Evolutionary conservation across 37 sponge, comb jelly and placozoan genomes (phyloP).

Genomic region (Lycopodina hypogea): DNA sequence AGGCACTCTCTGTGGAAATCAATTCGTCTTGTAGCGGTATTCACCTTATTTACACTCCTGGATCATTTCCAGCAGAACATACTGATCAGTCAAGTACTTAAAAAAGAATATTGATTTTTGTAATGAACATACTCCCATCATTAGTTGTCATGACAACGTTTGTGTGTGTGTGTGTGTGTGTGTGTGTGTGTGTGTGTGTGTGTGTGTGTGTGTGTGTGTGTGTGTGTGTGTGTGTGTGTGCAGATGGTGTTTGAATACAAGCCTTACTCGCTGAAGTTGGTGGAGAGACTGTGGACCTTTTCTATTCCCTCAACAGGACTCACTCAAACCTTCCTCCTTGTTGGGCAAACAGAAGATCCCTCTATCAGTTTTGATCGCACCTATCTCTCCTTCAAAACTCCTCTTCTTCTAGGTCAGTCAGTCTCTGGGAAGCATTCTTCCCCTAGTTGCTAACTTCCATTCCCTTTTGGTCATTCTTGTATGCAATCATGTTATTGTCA

Average conservation of each 20-base stretch:
- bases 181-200: too few relatives aligned
- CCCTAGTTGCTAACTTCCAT: background rate
- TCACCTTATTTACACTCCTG: background rate
- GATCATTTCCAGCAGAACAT: too few relatives aligned
- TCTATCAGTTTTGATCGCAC: constrained; percentile 81
- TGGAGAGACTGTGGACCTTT: constrained; percentile 89
- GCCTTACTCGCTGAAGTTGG: constrained; percentile 50
- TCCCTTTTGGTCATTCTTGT: too few relatives aligned
- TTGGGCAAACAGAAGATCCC: constrained; percentile 84
- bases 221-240: background rate
- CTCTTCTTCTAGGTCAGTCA: constrained; percentile 69
- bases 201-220: too few relatives aligned
- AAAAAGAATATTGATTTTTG: too few relatives aligned
- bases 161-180: too few relatives aligned
- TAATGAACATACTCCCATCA: too few relatives aligned
- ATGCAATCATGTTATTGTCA: too few relatives aligned
- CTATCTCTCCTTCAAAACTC: constrained; percentile 78
- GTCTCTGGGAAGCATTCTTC: background rate
- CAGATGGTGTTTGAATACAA: constrained; percentile 89
- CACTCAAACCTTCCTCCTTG: constrained; percentile 79
- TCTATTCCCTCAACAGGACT: constrained; percentile 84
- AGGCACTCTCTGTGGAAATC: background rate
- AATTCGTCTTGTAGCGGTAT: background rate
- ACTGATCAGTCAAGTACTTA: too few relatives aligned
- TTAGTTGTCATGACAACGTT: too few relatives aligned